phyloP scores from a whole-genome alignment of 2,797 vertebrate species.

The Glyptemys insculpta region DNA sequence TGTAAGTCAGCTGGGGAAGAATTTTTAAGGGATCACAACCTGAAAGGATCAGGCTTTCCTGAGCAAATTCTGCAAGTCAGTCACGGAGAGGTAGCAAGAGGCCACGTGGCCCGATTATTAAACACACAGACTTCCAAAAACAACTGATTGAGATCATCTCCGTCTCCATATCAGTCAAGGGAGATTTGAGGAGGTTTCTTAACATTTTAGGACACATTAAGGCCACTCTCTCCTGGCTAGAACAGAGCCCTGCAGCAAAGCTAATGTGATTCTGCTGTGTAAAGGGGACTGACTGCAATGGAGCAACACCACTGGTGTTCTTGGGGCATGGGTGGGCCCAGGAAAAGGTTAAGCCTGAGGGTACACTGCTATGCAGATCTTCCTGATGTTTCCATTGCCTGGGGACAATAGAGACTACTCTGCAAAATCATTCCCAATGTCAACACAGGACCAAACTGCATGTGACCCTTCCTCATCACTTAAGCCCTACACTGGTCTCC shows the following conservation, averaged over 20 bases:
- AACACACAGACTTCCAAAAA: slow-evolving; percentile 24
- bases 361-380: background rate
- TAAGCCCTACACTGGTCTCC: background rate
- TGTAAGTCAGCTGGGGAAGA: slow-evolving; percentile 41
- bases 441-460: background rate
- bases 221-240: background rate
- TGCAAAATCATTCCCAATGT: background rate
- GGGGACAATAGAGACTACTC: background rate
- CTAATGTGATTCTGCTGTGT: background rate
- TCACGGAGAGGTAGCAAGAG: slow-evolving; percentile 3
- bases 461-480: background rate
- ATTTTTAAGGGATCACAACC: slow-evolving; percentile 47
- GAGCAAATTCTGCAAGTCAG: background rate
- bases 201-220: background rate
- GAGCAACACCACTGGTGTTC: background rate
- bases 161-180: background rate
- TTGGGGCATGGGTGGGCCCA: background rate
- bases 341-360: background rate
- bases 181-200: background rate
- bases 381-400: background rate
- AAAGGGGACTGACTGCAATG: background rate
- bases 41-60: slow-evolving; percentile 35
- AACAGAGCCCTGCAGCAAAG: background rate
- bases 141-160: background rate
- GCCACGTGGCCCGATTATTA: background rate